These are phyloP conservation scores for Eulemur rufifrons DNA, from an alignment of 2,113 vertebrate species.

Conservation along the genomic window DNA sequence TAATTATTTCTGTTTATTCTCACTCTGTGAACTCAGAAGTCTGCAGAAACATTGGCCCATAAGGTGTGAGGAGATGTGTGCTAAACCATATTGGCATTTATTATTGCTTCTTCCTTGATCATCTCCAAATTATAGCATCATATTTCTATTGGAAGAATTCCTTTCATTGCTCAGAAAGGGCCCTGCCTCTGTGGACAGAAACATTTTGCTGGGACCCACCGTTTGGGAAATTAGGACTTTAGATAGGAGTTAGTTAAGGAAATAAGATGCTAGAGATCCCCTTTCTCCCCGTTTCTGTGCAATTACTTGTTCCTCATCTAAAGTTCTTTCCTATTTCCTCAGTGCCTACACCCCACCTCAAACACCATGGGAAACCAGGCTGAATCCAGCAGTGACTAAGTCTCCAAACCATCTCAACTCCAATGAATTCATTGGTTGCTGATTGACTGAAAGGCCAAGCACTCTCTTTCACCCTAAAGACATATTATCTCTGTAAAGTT, in stretches of 20 bases:
- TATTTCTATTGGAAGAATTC: not conserved
- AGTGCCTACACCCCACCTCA: not conserved
- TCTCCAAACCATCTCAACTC: not conserved
- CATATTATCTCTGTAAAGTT: conserved; percentile 21
- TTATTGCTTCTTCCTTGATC: not conserved
- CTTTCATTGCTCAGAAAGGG: not conserved
- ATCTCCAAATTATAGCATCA: not conserved
- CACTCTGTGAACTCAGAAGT: not conserved
- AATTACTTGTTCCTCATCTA: not conserved
- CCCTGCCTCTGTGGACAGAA: not conserved
- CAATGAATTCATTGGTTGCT: not conserved
- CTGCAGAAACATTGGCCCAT: not conserved
- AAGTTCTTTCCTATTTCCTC: not conserved
- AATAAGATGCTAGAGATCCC: not conserved
- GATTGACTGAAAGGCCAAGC: not conserved
- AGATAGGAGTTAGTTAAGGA: not conserved
- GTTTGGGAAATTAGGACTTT: not conserved
- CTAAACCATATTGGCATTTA: not conserved
- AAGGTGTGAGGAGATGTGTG: not conserved
- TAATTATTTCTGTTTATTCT: conserved; percentile 41
- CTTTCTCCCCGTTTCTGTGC: not conserved
- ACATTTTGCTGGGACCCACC: not conserved
- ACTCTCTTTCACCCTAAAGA: not conserved
- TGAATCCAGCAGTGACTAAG: not conserved
- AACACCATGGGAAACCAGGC: not conserved